Conservation (phyloP, 2,888 invertebrate species). For the Flexamia atlantica region DNA sequence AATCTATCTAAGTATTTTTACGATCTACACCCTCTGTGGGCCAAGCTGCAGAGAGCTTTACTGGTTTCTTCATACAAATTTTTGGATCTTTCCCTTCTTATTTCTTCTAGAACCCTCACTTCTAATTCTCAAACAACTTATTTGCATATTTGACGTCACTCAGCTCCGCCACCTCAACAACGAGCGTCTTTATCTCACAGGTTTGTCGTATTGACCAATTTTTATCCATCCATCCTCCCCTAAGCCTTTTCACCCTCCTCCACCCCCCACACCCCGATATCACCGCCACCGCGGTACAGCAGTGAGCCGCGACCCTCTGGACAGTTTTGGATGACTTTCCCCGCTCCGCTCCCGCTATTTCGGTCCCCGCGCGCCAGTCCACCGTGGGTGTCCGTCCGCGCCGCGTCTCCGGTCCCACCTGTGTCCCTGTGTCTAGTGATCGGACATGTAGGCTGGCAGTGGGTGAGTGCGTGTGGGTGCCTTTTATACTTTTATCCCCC, state of each 20-base stretch:
- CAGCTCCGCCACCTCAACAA: too few relatives aligned
- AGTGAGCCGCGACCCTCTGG: slow-evolving; percentile 40
- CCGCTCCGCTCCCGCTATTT: slow-evolving; percentile 48
- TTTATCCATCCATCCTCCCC: too few relatives aligned
- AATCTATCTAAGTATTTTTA: too few relatives aligned
- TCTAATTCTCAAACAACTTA: too few relatives aligned
- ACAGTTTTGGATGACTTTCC: slow-evolving; percentile 57
- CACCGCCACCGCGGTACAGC: background rate
- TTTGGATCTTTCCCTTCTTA: too few relatives aligned
- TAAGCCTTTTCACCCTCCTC: background rate
- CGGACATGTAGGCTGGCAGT: background rate
- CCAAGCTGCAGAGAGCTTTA: too few relatives aligned
- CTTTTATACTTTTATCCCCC: background rate
- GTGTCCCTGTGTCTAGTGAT: background rate
- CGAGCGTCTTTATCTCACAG: too few relatives aligned
- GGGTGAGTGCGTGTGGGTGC: slow-evolving; percentile 6
- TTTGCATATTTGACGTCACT: too few relatives aligned
- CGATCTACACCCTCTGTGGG: too few relatives aligned
- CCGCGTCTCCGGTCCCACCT: background rate
- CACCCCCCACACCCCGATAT: background rate
- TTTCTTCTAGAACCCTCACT: too few relatives aligned
- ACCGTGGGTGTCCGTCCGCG: slow-evolving; percentile 37
- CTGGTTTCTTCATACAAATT: too few relatives aligned
- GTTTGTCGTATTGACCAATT: too few relatives aligned
- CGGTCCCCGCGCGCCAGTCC: slow-evolving; percentile 25